Conservation (phyloP, 2,797 vertebrate genomes). For the Spheniscus humboldti region DNA sequence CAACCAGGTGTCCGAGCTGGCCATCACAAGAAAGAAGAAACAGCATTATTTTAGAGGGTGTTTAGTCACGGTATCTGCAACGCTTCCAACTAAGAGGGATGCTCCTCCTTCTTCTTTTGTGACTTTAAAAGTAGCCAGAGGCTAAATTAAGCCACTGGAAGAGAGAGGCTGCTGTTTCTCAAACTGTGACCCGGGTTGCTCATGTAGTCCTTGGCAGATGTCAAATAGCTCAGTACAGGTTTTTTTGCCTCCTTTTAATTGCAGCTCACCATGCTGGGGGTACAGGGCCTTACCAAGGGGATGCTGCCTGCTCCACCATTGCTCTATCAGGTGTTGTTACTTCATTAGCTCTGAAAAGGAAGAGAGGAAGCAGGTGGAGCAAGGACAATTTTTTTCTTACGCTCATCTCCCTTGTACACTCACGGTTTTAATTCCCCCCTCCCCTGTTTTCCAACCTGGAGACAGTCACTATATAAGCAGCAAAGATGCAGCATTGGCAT, state of each 20-base stretch:
- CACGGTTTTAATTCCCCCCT: neutral
- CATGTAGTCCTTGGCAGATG: neutral
- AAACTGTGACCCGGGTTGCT: neutral
- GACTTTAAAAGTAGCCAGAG: neutral
- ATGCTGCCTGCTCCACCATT: neutral
- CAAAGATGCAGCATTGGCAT: neutral
- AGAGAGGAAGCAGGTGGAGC: neutral
- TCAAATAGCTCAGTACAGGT: neutral
- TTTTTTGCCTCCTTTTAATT: neutral
- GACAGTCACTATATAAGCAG: neutral
- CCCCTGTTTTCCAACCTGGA: neutral
- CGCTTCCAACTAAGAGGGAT: neutral
- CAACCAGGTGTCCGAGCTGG: neutral
- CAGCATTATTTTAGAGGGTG: neutral
- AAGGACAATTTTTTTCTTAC: neutral
- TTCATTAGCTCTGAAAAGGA: neutral
- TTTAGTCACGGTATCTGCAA: neutral
- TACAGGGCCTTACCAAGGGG: neutral
- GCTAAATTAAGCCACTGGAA: neutral
- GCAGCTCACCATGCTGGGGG: fast-evolving
- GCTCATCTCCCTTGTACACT: neutral
- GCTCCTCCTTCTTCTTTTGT: neutral
- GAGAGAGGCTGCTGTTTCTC: neutral
- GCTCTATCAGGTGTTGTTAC: neutral
- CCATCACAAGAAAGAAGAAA: neutral